Percentiles rank a stretch among this genome's conserved stretches.
These are phyloP conservation scores for Steinernema hermaphroditum DNA, from an alignment of 2,888 invertebrate genomes.

Conservation along the genomic window DNA sequence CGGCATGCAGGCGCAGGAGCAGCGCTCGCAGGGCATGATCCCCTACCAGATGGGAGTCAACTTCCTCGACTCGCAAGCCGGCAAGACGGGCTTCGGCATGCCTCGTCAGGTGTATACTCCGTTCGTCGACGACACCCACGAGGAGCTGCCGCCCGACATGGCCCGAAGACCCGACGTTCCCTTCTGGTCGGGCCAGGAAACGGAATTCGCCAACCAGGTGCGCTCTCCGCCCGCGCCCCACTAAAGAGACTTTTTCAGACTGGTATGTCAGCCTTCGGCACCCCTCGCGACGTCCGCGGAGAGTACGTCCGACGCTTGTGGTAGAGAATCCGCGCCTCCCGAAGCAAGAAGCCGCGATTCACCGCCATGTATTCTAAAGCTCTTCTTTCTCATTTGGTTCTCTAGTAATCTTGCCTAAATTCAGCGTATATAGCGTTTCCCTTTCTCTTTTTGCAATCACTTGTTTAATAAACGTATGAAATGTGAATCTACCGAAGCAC, in stretches of 20 bases:
- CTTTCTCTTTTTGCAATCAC: background rate
- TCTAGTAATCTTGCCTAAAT: conserved; percentile 9
- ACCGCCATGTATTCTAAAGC: conserved; percentile 22
- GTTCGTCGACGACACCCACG: conserved; percentile 65
- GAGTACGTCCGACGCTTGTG: conserved; percentile 61
- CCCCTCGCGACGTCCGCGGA: conserved; percentile 66
- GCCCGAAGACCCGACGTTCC: conserved; percentile 66
- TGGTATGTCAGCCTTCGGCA: conserved; percentile 67
- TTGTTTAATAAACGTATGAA: conserved; percentile 31
- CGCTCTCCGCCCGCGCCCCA: background rate
- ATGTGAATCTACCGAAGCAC: background rate
- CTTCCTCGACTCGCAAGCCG: conserved; percentile 70
- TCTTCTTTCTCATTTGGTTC: background rate
- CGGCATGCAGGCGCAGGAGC: conserved; percentile 55
- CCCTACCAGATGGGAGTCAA: conserved; percentile 71
- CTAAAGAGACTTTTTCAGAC: conserved; percentile 47
- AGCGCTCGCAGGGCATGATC: conserved; percentile 67
- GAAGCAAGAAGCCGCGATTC: background rate
- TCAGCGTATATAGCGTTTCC: conserved; percentile 20
- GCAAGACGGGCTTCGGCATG: conserved; percentile 71
- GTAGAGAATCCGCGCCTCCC: conserved; percentile 40
- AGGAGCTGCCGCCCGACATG: conserved; percentile 65
- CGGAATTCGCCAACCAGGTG: conserved; percentile 64
- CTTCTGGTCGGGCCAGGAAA: conserved; percentile 66
- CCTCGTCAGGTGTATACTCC: conserved; percentile 67